phyloP scores from a whole-genome alignment of 2,113 vertebrate species.

The Chauna torquata region DNA sequence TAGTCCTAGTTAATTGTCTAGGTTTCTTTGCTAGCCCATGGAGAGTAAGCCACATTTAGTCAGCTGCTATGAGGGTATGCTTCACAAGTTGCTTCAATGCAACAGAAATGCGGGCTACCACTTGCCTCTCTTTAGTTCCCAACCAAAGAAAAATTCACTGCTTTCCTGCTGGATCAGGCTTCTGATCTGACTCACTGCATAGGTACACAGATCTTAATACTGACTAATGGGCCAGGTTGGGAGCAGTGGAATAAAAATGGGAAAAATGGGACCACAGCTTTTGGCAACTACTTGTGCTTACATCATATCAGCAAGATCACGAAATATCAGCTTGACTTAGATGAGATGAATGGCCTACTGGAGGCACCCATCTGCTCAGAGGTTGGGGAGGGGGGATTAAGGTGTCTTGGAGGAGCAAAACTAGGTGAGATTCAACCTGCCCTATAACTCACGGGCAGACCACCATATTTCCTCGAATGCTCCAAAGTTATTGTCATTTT shows the following conservation, averaged over 20 bases:
- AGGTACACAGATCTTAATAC: neutral
- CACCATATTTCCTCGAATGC: fast-evolving
- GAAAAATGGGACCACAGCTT: neutral
- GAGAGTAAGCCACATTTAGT: neutral
- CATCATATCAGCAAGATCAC: neutral
- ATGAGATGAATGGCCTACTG: neutral
- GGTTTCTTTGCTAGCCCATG: neutral
- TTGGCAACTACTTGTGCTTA: neutral
- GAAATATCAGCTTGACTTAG: neutral
- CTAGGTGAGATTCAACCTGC: neutral
- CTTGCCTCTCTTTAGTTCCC: neutral
- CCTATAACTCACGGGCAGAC: neutral
- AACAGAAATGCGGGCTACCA: neutral
- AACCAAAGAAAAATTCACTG: neutral
- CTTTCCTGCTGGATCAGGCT: neutral
- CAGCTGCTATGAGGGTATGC: neutral
- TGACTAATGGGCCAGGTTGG: neutral
- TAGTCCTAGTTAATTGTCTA: neutral
- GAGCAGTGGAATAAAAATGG: neutral
- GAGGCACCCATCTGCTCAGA: neutral
- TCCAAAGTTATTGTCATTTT: neutral
- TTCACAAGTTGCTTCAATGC: neutral
- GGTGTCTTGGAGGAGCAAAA: neutral
- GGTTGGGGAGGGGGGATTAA: neutral
- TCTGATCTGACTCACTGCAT: neutral